phyloP scores from a whole-genome alignment of 1,140 invertebrate genomes.

The Macrobrachium nipponense region DNA sequence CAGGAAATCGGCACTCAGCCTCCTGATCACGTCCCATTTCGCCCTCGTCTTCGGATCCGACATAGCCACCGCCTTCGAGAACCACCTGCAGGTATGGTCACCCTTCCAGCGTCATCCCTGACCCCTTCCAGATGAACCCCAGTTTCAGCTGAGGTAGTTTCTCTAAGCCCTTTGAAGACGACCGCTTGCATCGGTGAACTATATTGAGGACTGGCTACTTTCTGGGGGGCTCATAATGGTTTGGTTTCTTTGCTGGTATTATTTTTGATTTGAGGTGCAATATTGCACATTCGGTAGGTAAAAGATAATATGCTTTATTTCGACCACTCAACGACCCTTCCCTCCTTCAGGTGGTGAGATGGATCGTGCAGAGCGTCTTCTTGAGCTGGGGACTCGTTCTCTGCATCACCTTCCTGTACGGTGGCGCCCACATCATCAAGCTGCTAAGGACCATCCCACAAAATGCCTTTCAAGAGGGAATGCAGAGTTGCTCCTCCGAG shows the following conservation, averaged over 20 bases:
- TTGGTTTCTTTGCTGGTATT: too few species aligned
- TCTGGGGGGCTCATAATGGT: too few species aligned
- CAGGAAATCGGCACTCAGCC: conserved; percentile 66
- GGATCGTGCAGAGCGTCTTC: conserved; percentile 73
- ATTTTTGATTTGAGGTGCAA: too few species aligned
- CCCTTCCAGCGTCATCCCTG: too few species aligned
- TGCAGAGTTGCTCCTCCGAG: not conserved
- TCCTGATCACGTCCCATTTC: conserved; percentile 75
- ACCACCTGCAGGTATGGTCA: conserved; percentile 68
- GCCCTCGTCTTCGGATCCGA: conserved; percentile 72
- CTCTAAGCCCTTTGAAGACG: too few species aligned
- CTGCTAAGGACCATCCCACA: conserved; percentile 71
- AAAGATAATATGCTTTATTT: too few species aligned
- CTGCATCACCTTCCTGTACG: conserved; percentile 73
- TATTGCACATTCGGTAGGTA: too few species aligned
- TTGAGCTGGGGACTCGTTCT: conserved; percentile 74
- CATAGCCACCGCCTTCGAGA: conserved; percentile 71
- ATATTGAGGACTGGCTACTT: too few species aligned
- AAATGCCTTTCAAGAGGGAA: conserved; percentile 64
- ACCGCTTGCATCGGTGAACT: too few species aligned
- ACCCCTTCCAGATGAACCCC: too few species aligned
- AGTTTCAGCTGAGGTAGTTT: too few species aligned
- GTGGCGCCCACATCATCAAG: conserved; percentile 71
- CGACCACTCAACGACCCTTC: not conserved
- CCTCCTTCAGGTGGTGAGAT: conserved; percentile 69